Percentiles rank a stretch among this genome's conserved stretches.
These are phyloP conservation scores for Ectropis grisescens DNA, from an alignment of 1,140 invertebrate species.

Conservation along the genomic window DNA sequence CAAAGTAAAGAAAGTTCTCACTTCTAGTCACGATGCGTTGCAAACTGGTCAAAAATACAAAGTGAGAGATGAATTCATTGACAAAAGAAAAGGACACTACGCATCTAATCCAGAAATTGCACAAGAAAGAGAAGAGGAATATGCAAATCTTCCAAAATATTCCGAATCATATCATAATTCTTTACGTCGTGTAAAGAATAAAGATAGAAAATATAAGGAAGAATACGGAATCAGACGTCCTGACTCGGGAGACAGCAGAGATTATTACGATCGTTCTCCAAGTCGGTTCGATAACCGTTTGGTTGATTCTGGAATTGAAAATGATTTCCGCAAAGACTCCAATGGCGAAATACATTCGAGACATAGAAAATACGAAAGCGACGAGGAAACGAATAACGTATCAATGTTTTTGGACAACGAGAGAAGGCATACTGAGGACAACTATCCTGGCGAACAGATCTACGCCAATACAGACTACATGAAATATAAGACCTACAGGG, in stretches of 20 bases:
- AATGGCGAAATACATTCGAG: conserved; percentile 70
- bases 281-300: conserved; percentile 72
- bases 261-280: conserved; percentile 61
- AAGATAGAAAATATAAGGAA: conserved; percentile 50
- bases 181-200: conserved; percentile 58
- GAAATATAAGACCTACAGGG: conserved; percentile 48
- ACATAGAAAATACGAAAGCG: conserved; percentile 61
- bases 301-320: conserved; percentile 84
- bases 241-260: conserved; percentile 59
- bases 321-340: conserved; percentile 81
- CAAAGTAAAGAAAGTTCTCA: conserved; percentile 58
- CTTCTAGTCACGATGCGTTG: conserved; percentile 68
- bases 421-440: conserved; percentile 75
- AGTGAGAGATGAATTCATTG: conserved; percentile 55
- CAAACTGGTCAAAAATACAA: conserved; percentile 61
- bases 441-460: conserved; percentile 56
- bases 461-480: conserved; percentile 55
- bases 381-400: conserved; percentile 76
- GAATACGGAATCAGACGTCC: conserved; percentile 61
- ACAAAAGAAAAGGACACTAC: conserved; percentile 68
- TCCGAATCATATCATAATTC: conserved; percentile 70
- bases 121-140: conserved; percentile 58
- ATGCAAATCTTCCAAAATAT: conserved; percentile 52
- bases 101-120: conserved; percentile 72
- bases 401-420: conserved; percentile 77